These are phyloP conservation scores for Paralichthys olivaceus DNA, from an alignment of 2,113 vertebrate genomes.

Conservation along the genomic window DNA sequence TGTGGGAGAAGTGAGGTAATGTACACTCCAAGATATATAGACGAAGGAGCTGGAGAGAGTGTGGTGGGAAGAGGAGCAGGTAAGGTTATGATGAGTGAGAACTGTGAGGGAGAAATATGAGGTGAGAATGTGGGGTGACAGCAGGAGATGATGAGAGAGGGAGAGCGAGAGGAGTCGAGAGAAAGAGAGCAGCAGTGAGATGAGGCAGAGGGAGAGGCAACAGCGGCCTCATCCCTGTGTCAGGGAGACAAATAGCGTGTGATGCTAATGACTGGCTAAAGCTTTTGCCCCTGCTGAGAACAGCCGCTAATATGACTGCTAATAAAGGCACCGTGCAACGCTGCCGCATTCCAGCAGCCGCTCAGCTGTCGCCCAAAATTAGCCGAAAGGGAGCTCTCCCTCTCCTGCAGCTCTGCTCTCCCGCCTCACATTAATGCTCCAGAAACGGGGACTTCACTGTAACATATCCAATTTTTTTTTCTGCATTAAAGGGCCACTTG, in stretches of 20 bases:
- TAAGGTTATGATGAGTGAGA: constrained; percentile 39
- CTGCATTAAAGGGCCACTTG: constrained; percentile 69
- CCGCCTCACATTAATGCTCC: constrained; percentile 50
- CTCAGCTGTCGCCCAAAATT: constrained; percentile 77
- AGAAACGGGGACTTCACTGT: constrained; percentile 34
- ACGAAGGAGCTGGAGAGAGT: neutral
- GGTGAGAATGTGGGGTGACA: constrained; percentile 39
- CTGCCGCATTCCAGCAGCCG: constrained; percentile 74
- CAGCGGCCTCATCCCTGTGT: constrained; percentile 61
- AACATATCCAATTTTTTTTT: constrained; percentile 28
- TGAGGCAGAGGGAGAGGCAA: constrained; percentile 26
- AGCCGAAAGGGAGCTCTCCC: constrained; percentile 60
- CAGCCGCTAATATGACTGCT: constrained; percentile 79
- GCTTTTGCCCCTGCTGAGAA: constrained; percentile 76
- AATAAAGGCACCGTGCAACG: constrained; percentile 76
- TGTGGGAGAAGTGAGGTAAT: constrained; percentile 17
- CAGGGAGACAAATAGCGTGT: constrained; percentile 73
- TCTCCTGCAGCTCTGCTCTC: constrained; percentile 15
- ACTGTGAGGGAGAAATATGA: constrained; percentile 6
- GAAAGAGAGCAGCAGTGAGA: neutral
- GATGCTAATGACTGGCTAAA: constrained; percentile 82
- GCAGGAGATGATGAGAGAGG: constrained; percentile 19
- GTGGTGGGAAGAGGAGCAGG: constrained; percentile 12
- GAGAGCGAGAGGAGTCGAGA: constrained; percentile 4
- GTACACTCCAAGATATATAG: constrained; percentile 23